phyloP scores from a whole-genome alignment of 2,888 invertebrate genomes.

The Caenorhabditis panamensis region DNA sequence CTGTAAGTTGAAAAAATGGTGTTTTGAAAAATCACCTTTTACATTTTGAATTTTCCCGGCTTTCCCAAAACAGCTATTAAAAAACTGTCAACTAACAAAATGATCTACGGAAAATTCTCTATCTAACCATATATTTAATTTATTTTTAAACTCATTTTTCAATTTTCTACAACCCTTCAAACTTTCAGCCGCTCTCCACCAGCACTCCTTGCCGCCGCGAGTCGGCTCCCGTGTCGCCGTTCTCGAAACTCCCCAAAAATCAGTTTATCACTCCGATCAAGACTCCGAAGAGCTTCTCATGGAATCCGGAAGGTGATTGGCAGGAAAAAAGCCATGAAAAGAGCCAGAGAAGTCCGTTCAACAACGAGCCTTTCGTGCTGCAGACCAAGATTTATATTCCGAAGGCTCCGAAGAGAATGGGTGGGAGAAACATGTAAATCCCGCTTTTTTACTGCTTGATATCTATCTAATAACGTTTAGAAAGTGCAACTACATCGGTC shows the following conservation, averaged over 20 bases:
- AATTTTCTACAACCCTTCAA: no score
- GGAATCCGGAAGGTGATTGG: constrained; percentile 23
- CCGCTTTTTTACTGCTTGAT: neutral
- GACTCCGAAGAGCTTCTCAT: constrained; percentile 24
- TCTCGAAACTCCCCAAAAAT: constrained; percentile 1
- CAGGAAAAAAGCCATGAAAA: neutral
- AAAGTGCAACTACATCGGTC: constrained; percentile 71
- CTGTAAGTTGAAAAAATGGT: neutral
- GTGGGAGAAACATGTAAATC: constrained; percentile 38
- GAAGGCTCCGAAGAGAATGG: constrained; percentile 57
- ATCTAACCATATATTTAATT: no score
- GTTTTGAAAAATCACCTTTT: no score
- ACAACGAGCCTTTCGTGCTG: constrained; percentile 16
- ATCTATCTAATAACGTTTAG: constrained; percentile 34
- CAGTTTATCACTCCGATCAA: constrained; percentile 50
- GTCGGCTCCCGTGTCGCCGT: neutral
- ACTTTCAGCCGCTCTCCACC: constrained; percentile 15
- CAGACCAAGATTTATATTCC: constrained; percentile 65
- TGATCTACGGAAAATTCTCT: no score
- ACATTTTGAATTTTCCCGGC: no score
- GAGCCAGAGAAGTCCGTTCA: neutral
- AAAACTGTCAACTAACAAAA: no score
- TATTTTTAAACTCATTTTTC: no score
- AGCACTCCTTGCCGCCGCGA: neutral
- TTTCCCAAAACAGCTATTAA: no score